Evolutionary conservation across 2,797 vertebrate species (phyloP), one percentile per base, ranked within the genome.

Genomic region (Pseudochaenichthys georgianus): DNA sequence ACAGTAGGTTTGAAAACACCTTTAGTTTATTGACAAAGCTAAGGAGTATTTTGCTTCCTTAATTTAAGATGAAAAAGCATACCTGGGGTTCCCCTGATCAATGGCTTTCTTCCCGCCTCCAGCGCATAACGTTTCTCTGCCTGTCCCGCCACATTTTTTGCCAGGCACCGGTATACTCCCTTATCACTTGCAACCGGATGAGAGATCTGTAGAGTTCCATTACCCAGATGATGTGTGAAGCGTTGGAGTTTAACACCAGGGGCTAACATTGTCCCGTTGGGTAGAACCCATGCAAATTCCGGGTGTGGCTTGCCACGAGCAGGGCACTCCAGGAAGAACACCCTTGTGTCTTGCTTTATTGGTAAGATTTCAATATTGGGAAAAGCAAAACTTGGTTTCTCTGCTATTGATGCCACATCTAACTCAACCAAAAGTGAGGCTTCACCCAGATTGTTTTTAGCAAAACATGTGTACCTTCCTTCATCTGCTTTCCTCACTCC

Each of bases 91-190:
- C 93, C 93, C 84, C 93, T 92, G 77, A 95, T 94, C 28, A 93
- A 72, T 19, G 95, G 95, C 71, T 94, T 95, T 43, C 90, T 90
- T 41, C 95, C 95, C 7, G 87, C 87, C 68, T 95, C 95, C 73
- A 96, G 84, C 7, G 92, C 75, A 21, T 94, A 96, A 1, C 92
- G 92, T 81, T 96, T 96, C 81, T 96, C 95, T 1, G 93, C 94
- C 88, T 95, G 95, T 65, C 95, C 95, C 16, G 95, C 95, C 46
- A 94, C 88, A 71, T 96, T 96, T 82, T 92, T 95, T 10, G 94
- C 95, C 3, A 95, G 75, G 72, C 95, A 96, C 12, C 94, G 87
- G 86, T 95, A 96, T 7, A 95, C 91, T 50, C 95, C 95, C 78
- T 95, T 95, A 80, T 96, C 95, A 58, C 57, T 77, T 50, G 88